phyloP scores from a whole-genome alignment of 2,888 invertebrate species.

The Antitype chi region DNA sequence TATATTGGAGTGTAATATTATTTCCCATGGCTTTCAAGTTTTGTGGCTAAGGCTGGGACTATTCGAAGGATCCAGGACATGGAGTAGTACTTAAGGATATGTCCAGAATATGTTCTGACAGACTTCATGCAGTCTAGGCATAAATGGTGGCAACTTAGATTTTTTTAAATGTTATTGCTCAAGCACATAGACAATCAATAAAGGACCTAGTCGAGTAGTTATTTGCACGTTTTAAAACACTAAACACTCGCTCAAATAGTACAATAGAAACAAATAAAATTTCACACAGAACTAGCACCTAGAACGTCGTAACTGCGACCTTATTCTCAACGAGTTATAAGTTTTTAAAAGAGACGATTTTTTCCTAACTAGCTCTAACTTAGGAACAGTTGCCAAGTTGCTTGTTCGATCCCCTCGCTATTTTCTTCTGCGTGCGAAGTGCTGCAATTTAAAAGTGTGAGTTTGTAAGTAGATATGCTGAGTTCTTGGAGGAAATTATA shows the following conservation, averaged over 20 bases:
- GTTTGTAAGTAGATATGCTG: conserved; percentile 24
- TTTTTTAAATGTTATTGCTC: background rate
- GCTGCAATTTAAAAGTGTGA: conserved; percentile 31
- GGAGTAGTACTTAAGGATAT: background rate
- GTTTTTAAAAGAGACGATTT: conserved; percentile 47
- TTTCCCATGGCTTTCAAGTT: background rate
- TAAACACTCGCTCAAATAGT: background rate
- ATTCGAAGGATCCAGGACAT: background rate
- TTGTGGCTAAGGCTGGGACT: background rate
- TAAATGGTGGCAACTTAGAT: too few species aligned
- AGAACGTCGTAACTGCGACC: background rate
- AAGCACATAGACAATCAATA: background rate
- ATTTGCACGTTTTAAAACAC: conserved; percentile 1
- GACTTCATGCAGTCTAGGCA: too few species aligned
- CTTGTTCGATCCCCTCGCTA: conserved; percentile 23
- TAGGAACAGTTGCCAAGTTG: conserved; percentile 36
- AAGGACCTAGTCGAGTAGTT: background rate
- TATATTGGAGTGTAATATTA: background rate
- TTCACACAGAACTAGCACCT: conserved; percentile 13
- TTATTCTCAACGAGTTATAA: conserved; percentile 25
- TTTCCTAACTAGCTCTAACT: conserved; percentile 49
- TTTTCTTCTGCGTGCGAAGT: conserved; percentile 20
- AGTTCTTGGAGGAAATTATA: background rate
- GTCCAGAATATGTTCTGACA: background rate
- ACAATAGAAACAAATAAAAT: background rate